Conservation (phyloP, 1,140 invertebrate species). For the Oncopeltus fasciatus region DNA sequence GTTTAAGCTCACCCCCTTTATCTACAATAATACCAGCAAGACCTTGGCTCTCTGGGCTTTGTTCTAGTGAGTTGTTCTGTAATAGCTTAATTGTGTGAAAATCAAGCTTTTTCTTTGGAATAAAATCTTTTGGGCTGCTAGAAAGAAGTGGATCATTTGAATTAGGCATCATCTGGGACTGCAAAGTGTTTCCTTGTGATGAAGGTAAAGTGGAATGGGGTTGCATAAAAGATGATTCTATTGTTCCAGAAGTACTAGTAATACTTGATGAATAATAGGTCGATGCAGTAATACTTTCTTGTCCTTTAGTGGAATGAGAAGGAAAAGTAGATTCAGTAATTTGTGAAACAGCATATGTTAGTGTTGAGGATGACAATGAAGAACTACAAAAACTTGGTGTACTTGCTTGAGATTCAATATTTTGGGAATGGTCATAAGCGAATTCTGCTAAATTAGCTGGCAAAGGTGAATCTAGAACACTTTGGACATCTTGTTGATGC, state of each 20-base stretch:
- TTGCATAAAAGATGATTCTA: slow-evolving; percentile 43
- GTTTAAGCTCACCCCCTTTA: slow-evolving; percentile 46
- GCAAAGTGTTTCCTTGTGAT: slow-evolving; percentile 39
- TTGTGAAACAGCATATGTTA: slow-evolving; percentile 46
- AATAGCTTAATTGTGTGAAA: slow-evolving; percentile 44
- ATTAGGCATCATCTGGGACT: slow-evolving; percentile 67
- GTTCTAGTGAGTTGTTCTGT: slow-evolving; percentile 43
- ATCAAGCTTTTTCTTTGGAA: slow-evolving; percentile 43
- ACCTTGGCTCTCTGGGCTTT: slow-evolving; percentile 36
- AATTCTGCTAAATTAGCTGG: slow-evolving; percentile 68
- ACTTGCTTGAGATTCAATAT: slow-evolving; percentile 34
- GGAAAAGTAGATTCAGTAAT: background rate
- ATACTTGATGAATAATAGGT: slow-evolving; percentile 75
- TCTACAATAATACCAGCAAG: slow-evolving; percentile 45
- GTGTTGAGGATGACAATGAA: slow-evolving; percentile 53
- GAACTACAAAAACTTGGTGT: slow-evolving; percentile 36
- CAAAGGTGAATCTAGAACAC: slow-evolving; percentile 54
- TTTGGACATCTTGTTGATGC: slow-evolving; percentile 51
- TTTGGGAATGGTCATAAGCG: slow-evolving; percentile 43
- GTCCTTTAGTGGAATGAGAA: background rate
- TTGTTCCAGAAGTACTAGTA: slow-evolving; percentile 47
- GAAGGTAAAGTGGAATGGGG: slow-evolving; percentile 40
- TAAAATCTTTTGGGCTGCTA: slow-evolving; percentile 64
- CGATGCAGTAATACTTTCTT: slow-evolving; percentile 48
- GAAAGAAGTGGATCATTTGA: slow-evolving; percentile 69